Evolutionary conservation across 2,888 invertebrate species (phyloP).

Genomic region (Chrysolina haemoptera): DNA sequence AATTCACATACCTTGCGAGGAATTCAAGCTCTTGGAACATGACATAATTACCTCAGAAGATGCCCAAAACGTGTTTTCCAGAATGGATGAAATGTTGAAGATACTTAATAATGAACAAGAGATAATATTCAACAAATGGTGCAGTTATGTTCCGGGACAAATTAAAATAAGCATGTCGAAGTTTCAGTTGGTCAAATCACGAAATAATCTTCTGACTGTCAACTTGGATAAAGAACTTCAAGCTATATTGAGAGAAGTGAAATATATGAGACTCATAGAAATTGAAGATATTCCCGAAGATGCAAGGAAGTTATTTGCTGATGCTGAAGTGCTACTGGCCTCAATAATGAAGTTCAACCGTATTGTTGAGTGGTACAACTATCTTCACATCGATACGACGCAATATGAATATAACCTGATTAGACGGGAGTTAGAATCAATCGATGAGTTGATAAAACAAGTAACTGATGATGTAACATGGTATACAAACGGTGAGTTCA

Average conservation of each 20-base stretch:
- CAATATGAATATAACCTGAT: slow-evolving; percentile 86
- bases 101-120: slow-evolving; percentile 77
- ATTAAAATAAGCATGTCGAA: slow-evolving; percentile 77
- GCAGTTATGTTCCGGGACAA: slow-evolving; percentile 75
- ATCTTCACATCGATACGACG: slow-evolving; percentile 80
- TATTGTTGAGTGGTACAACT: slow-evolving; percentile 89
- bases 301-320: slow-evolving; percentile 77
- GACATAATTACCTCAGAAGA: slow-evolving; percentile 75
- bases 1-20: slow-evolving; percentile 75
- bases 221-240: slow-evolving; percentile 82
- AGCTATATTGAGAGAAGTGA: slow-evolving; percentile 85
- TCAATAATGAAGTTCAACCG: slow-evolving; percentile 69
- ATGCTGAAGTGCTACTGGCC: slow-evolving; percentile 78
- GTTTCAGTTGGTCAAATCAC: slow-evolving; percentile 74
- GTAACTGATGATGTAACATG: slow-evolving; percentile 83
- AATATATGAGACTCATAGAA: slow-evolving; percentile 74
- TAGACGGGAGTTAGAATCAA: slow-evolving; percentile 80
- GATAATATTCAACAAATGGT: slow-evolving; percentile 81
- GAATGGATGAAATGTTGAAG: slow-evolving; percentile 78
- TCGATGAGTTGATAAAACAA: slow-evolving; percentile 80
- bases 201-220: slow-evolving; percentile 70
- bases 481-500: slow-evolving; percentile 82
- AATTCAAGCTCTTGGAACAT: slow-evolving; percentile 77
- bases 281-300: slow-evolving; percentile 76
- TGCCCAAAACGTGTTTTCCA: slow-evolving; percentile 72